Base-by-base conservation (phyloP, 2,113 vertebrate species). In the Xenopus borealis region DNA sequence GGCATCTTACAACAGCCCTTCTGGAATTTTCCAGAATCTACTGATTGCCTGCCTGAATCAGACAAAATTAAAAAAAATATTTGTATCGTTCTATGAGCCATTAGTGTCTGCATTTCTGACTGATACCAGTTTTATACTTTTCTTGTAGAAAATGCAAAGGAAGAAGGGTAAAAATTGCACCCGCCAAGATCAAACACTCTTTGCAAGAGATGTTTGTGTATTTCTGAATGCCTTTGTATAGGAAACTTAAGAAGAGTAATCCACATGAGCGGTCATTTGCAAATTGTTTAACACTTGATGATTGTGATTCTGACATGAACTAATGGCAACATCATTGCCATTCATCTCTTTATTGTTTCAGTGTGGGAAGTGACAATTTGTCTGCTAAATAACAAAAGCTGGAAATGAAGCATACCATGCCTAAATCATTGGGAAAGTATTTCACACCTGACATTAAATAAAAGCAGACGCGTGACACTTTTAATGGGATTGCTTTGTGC, bases 271-370 rank as follows among this genome's bases (percentile, higher is more conserved):
- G 52, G 16, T 61, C 58, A 61, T 23, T 23, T 27, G 45, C 23
- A 45, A 67, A 57, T n/a, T 14, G 10, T 72, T 62, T 79, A 78
- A 53, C 27, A 62, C 66, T 18, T 61, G 81, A 27, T 83, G 66
- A 69, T 75, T 80, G 71, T 73, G 83, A 81, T 82, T 81, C 66
- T 81, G 17, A n/a, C 30, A 1, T 69, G 71, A 77, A 72, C 44
- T 76, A 46, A 69, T 64, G 59, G 58, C 52, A 58, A 7, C 63
- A 27, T 84, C 66, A 82, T 72, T 80, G 63, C 72, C 82, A 82
- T 63, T 69, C 73, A 82, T 79, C 40, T 10, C 58, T 74, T 69
- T 61, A 71, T 81, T 84, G 81, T 86, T 82, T 58, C 44, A 18
- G 70, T 58, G 46, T 16, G 5, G 53, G 79, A 69, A 75, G 18